phyloP scores from a whole-genome alignment of 2,113 vertebrate genomes.

The Lophochroa leadbeateri region DNA sequence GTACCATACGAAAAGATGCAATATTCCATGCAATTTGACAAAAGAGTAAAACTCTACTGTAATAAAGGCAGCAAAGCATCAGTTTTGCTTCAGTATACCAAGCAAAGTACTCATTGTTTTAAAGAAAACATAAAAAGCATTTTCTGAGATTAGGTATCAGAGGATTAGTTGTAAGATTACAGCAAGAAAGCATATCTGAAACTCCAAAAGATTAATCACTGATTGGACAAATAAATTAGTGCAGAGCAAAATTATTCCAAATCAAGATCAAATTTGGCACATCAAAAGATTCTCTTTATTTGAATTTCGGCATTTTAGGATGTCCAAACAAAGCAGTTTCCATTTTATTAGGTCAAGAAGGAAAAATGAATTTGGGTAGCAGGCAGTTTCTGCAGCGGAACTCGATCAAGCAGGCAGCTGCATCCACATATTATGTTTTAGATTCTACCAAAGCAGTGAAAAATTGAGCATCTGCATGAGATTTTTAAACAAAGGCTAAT shows the following conservation, averaged over 20 bases:
- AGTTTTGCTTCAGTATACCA: slow-evolving; percentile 54
- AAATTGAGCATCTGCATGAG: slow-evolving; percentile 70
- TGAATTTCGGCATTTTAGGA: slow-evolving; percentile 53
- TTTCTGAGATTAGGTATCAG: slow-evolving; percentile 73
- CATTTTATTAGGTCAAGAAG: slow-evolving; percentile 7
- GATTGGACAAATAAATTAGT: slow-evolving; percentile 84
- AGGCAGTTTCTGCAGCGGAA: slow-evolving; percentile 54
- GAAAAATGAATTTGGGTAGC: slow-evolving; percentile 33
- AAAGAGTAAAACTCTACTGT: slow-evolving; percentile 8
- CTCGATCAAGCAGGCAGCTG: slow-evolving; percentile 62
- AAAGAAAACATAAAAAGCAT: slow-evolving; percentile 57
- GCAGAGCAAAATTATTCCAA: slow-evolving; percentile 72
- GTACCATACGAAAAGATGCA: not conserved
- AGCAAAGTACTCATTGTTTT: slow-evolving; percentile 52
- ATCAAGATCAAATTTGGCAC: slow-evolving; percentile 68
- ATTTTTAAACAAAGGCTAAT: slow-evolving; percentile 24
- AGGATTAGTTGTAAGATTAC: slow-evolving; percentile 97
- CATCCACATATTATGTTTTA: not conserved
- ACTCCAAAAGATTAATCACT: slow-evolving; percentile 76
- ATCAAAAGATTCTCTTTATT: slow-evolving; percentile 9
- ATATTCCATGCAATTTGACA: not conserved
- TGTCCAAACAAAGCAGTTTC: slow-evolving; percentile 43
- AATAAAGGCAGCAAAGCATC: slow-evolving; percentile 69
- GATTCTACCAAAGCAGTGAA: slow-evolving; percentile 37
- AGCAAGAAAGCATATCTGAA: slow-evolving; percentile 90